phyloP scores from a whole-genome alignment of 2,113 vertebrate genomes.

The Prolemur simus region DNA sequence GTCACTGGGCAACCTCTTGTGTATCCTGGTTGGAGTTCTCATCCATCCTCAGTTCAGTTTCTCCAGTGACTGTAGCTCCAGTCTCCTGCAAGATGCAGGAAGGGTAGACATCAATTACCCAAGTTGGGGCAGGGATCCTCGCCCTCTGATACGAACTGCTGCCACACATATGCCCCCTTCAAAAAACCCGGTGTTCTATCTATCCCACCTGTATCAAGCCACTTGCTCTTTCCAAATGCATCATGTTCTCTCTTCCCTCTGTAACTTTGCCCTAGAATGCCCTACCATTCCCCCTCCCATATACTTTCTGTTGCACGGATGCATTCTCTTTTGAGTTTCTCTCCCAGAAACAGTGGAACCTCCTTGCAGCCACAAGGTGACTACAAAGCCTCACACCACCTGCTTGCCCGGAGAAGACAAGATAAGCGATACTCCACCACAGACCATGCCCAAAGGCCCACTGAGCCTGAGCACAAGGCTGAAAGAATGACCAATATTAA shows the following conservation, averaged over 20 bases:
- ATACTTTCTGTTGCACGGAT: too few species aligned
- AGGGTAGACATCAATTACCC: neutral
- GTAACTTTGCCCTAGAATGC: neutral
- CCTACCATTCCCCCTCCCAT: too few species aligned
- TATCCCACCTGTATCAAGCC: neutral
- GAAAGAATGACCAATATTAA: too few species aligned
- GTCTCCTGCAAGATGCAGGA: neutral
- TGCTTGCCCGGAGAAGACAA: too few species aligned
- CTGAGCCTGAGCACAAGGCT: too few species aligned
- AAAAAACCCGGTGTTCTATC: neutral
- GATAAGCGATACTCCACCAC: too few species aligned
- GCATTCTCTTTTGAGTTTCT: too few species aligned
- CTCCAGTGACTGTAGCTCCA: neutral
- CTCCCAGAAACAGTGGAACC: too few species aligned
- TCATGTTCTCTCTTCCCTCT: neutral
- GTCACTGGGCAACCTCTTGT: neutral
- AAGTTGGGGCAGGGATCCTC: neutral
- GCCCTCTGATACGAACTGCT: neutral
- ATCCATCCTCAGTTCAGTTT: neutral
- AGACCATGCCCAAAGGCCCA: too few species aligned
- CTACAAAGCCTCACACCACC: too few species aligned
- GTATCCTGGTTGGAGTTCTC: neutral
- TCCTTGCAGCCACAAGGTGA: too few species aligned
- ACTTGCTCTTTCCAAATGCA: neutral
- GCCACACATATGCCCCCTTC: neutral